Conservation (phyloP, 2,888 invertebrate species). For the Parnassius mnemosyne region DNA sequence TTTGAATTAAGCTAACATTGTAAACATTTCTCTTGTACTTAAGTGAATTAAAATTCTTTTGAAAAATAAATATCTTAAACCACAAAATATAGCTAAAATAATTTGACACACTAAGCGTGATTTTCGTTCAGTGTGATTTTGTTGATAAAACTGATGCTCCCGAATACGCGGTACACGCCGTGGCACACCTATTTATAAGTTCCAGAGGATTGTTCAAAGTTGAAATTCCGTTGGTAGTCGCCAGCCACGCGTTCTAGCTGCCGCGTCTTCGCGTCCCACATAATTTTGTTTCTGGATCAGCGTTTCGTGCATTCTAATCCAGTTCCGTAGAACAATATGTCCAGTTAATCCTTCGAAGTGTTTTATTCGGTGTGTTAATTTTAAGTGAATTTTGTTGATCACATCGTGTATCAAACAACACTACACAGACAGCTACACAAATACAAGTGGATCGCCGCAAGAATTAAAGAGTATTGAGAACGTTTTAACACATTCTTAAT, state of each 20-base stretch:
- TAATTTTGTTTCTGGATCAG: conserved; percentile 4
- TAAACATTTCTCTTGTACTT: no score
- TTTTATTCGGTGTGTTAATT: conserved; percentile 13
- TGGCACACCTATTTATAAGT: conserved; percentile 78
- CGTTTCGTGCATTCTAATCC: conserved; percentile 2
- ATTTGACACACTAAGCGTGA: background rate
- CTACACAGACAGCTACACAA: conserved; percentile 11
- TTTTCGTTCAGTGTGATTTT: conserved; percentile 2
- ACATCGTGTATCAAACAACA: conserved; percentile 2
- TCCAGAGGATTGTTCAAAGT: conserved; percentile 73
- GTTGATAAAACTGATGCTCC: conserved; percentile 33
- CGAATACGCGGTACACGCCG: conserved; percentile 47
- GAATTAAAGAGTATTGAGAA: conserved; percentile 11
- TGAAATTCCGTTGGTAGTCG: conserved; percentile 71
- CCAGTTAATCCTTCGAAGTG: conserved; percentile 20
- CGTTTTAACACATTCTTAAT: conserved; percentile 2
- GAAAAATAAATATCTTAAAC: no score
- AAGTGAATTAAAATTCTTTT: no score
- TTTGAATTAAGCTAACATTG: no score
- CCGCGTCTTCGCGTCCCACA: conserved; percentile 44
- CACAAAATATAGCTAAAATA: background rate
- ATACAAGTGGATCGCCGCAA: conserved; percentile 22
- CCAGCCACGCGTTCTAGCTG: conserved; percentile 55
- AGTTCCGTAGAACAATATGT: conserved; percentile 13
- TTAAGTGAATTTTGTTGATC: conserved; percentile 14